Conservation (phyloP, 2,113 vertebrate genomes). For the Gymnogyps californianus region DNA sequence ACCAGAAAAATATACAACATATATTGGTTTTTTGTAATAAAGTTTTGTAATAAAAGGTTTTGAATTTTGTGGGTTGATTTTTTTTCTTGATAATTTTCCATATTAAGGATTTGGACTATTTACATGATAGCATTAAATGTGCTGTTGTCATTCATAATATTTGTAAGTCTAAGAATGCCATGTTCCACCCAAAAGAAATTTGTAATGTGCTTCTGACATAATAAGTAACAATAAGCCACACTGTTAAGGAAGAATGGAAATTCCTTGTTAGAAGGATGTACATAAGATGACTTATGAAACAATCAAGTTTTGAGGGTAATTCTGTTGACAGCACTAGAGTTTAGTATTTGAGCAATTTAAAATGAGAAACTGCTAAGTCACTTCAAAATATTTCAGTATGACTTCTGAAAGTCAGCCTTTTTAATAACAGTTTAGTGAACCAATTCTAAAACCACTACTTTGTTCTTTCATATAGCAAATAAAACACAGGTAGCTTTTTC, state of each 20-base stretch:
- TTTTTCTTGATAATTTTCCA: neutral
- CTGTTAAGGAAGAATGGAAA: neutral
- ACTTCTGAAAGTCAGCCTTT: neutral
- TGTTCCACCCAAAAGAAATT: neutral
- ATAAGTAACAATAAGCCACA: neutral
- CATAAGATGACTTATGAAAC: neutral
- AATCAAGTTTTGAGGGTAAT: neutral
- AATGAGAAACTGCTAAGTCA: neutral
- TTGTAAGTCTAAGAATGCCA: neutral
- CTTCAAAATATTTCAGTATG: neutral
- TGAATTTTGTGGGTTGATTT: neutral
- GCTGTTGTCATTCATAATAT: neutral
- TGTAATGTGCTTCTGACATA: neutral
- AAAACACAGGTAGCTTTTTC: neutral
- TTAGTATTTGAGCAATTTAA: neutral
- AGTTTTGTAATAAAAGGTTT: neutral
- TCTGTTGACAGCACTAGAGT: neutral
- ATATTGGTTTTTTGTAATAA: neutral
- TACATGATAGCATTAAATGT: neutral
- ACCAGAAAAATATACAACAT: neutral
- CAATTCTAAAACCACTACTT: neutral
- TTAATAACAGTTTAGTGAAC: neutral
- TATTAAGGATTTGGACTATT: neutral
- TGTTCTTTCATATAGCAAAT: neutral
- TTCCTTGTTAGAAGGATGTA: neutral